Evolutionary conservation across 2,113 vertebrate genomes (phyloP).

Genomic region (Campylorhamphus procurvoides): DNA sequence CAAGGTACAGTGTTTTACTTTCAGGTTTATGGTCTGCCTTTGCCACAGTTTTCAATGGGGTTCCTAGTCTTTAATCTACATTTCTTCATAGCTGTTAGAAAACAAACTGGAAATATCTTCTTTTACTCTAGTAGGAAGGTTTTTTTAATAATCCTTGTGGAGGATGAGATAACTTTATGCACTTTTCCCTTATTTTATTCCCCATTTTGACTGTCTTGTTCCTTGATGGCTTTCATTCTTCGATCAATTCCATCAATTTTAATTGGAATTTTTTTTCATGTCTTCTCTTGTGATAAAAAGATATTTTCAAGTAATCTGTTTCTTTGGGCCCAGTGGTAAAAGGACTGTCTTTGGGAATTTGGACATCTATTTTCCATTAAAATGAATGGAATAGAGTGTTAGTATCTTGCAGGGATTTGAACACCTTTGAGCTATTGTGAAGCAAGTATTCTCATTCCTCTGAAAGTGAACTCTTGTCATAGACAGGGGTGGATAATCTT

Average conservation of each 20-base stretch:
- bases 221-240: slow-evolving; percentile 64
- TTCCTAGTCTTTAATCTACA: background rate
- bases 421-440: slow-evolving; percentile 50
- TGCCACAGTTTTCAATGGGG: background rate
- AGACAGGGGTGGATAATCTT: background rate
- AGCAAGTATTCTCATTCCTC: slow-evolving; percentile 2
- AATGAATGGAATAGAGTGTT: slow-evolving; percentile 28
- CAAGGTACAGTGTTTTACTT: background rate
- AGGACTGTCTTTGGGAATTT: slow-evolving; percentile 56
- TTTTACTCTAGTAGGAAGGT: background rate
- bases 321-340: slow-evolving; percentile 56
- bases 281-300: slow-evolving; percentile 65
- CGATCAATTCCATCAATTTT: slow-evolving; percentile 59
- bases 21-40: background rate
- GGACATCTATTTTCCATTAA: slow-evolving; percentile 64
- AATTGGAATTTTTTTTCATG: slow-evolving; percentile 64
- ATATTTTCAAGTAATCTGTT: slow-evolving; percentile 60
- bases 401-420: slow-evolving; percentile 54
- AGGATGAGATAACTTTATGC: slow-evolving; percentile 19
- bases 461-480: background rate
- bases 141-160: slow-evolving; percentile 3
- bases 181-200: slow-evolving; percentile 53
- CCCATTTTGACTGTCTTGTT: slow-evolving; percentile 35
- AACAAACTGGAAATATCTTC: slow-evolving; percentile 14
- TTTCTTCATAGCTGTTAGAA: background rate